These are phyloP conservation scores for Magallana nippona DNA, from an alignment of 2,888 invertebrate species.

Conservation along the genomic window DNA sequence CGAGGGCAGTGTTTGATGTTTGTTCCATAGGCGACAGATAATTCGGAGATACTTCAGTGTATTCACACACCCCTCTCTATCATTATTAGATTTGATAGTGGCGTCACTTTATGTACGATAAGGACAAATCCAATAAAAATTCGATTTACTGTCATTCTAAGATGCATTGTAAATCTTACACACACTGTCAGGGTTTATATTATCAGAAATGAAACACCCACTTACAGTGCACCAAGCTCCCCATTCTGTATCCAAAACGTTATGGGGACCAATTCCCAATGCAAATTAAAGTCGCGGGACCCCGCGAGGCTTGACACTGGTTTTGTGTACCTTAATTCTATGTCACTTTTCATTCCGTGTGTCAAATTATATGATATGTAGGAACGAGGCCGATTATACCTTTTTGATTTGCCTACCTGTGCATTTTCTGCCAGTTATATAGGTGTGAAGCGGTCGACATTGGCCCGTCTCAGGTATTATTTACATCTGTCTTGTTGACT, in stretches of 20 bases:
- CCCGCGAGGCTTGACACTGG: constrained; percentile 1
- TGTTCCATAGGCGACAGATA: constrained; percentile 27
- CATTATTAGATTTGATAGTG: constrained; percentile 21
- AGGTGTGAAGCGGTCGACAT: neutral
- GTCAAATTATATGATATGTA: constrained; percentile 10
- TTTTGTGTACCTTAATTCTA: constrained; percentile 1
- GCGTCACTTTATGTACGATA: neutral
- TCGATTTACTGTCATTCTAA: neutral
- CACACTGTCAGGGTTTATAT: constrained; percentile 5
- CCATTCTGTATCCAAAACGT: neutral
- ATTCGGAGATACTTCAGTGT: neutral
- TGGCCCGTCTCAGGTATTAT: neutral
- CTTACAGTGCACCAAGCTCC: neutral
- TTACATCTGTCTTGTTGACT: neutral
- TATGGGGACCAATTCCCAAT: constrained; percentile 1
- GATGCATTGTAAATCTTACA: constrained; percentile 23
- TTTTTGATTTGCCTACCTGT: neutral
- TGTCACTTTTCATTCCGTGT: constrained; percentile 22
- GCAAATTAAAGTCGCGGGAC: neutral
- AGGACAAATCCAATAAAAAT: neutral
- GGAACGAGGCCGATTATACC: constrained; percentile 16
- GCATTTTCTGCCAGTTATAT: neutral
- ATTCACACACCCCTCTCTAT: constrained; percentile 10
- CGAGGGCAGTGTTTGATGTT: constrained; percentile 24
- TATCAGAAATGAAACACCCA: constrained; percentile 17